Percentiles rank a stretch among this genome's conserved stretches.
phyloP scores from a whole-genome alignment of 1,140 invertebrate species.

The Ooceraea biroi region DNA sequence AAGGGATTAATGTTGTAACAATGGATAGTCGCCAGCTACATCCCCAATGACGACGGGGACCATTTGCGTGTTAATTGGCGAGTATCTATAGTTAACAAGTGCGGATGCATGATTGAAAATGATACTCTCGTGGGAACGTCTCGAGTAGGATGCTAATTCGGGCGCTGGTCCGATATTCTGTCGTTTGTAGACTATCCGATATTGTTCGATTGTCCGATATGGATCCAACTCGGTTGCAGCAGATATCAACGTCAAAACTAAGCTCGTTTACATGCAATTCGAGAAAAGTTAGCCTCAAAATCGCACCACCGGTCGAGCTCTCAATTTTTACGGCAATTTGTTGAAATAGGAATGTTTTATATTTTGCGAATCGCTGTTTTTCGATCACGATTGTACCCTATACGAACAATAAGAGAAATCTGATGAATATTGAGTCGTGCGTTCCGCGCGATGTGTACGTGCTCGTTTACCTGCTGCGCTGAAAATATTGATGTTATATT shows the following conservation, averaged over 20 bases:
- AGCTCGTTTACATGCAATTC: neutral
- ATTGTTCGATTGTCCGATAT: neutral
- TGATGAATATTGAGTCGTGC: slow-evolving; percentile 9
- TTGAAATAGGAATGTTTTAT: neutral
- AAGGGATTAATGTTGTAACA: slow-evolving; percentile 47
- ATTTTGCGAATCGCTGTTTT: slow-evolving; percentile 20
- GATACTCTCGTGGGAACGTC: slow-evolving; percentile 5
- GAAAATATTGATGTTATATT: slow-evolving; percentile 2
- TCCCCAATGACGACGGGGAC: neutral
- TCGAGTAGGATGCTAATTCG: slow-evolving; percentile 24
- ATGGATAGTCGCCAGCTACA: slow-evolving; percentile 29
- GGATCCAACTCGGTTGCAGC: neutral
- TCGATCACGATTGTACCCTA: slow-evolving; percentile 14
- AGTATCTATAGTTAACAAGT: slow-evolving; percentile 19
- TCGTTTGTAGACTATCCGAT: slow-evolving; percentile 2
- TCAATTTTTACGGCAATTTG: neutral
- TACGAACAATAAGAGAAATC: slow-evolving; percentile 26
- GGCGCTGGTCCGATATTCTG: neutral
- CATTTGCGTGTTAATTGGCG: slow-evolving; percentile 43
- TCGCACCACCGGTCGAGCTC: neutral
- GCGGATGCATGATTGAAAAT: slow-evolving; percentile 35
- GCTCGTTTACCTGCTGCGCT: neutral
- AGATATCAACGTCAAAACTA: neutral
- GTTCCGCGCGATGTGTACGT: neutral
- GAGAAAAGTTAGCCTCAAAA: neutral